Conservation (phyloP, 1,140 invertebrate species). For the Macrobrachium rosenbergii region DNA sequence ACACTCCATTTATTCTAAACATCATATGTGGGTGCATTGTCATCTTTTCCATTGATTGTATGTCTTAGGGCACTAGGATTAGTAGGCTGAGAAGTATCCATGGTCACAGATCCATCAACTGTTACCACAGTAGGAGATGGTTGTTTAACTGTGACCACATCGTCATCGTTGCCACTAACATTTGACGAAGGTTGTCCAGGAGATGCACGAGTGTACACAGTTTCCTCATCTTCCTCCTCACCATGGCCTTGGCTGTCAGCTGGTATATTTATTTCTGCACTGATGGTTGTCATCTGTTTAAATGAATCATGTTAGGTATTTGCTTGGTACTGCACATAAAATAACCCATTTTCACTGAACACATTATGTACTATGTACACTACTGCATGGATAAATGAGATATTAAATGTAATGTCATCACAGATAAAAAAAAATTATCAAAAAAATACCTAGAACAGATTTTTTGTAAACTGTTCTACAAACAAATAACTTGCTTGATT, state of each 20-base stretch:
- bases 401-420: no score
- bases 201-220: constrained; percentile 47
- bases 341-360: no score
- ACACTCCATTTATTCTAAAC: constrained; percentile 25
- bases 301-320: neutral
- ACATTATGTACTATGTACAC: no score
- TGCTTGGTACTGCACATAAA: neutral
- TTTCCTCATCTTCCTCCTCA: constrained; percentile 44
- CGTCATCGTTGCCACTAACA: neutral
- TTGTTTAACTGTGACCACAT: constrained; percentile 10
- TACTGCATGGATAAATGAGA: no score
- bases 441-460: no score
- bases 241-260: neutral
- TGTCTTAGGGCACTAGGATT: constrained; percentile 27
- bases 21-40: constrained; percentile 39
- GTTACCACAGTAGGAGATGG: neutral
- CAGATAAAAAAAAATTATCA: neutral
- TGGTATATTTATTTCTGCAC: constrained; percentile 46
- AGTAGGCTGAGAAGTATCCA: neutral
- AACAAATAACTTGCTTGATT: no score
- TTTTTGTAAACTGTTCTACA: no score
- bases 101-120: constrained; percentile 31
- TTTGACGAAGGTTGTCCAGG: constrained; percentile 35
- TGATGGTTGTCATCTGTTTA: constrained; percentile 44
- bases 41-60: constrained; percentile 1